Evolutionary conservation across 2,888 invertebrate genomes (phyloP), one percentile per base, ranked within the genome.

Genomic region (Idaea straminata): DNA sequence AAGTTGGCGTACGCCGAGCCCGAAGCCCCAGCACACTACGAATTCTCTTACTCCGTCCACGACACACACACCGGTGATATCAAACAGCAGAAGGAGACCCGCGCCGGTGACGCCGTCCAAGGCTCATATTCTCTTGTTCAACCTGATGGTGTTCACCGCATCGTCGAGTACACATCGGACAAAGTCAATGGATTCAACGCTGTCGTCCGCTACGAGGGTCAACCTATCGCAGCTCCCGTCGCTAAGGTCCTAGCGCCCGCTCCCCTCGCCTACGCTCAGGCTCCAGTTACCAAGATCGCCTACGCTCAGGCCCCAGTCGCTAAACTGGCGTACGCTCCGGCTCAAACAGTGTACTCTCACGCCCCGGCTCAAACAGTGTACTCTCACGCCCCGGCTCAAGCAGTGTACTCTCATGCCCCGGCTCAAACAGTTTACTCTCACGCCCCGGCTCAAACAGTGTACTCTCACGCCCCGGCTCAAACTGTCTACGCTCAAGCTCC

Each of bases 61-160:
- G 92, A 92, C 72, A 75, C 79, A 1, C 87, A 88, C 77, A 88
- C 80, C 76, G 92, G 92, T 3, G 93, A 93, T 78, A 79, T 91
- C 72, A 93, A 93, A 78, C 83, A 91, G 72, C 92, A 92, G 81
- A 84, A 89, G 73, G 93, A 93, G 72, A 75, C 83, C 62, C 92
- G 92, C 72, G 75, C 79, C 69, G 92, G 92, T 4, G 89, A 93
- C 75, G 80, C 77, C 67, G 89, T 92, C 61, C 89, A 89, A 62
- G 92, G 93, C 68, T 89, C 86, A 36, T 92, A 93, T 85, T 91
- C 92, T 5, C 85, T 93, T n/a, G 81, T 93, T 58, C 92, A 93
- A 68, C 91, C 92, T 68, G 92, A 93, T 62, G 92, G 93, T 0
- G 84, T 87, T 59, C 84, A 81, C 74, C 88, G 92, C 70, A 86